Evolutionary conservation across 2,113 vertebrate genomes (phyloP).

Genomic region (Chaetorhynchus papuensis): DNA sequence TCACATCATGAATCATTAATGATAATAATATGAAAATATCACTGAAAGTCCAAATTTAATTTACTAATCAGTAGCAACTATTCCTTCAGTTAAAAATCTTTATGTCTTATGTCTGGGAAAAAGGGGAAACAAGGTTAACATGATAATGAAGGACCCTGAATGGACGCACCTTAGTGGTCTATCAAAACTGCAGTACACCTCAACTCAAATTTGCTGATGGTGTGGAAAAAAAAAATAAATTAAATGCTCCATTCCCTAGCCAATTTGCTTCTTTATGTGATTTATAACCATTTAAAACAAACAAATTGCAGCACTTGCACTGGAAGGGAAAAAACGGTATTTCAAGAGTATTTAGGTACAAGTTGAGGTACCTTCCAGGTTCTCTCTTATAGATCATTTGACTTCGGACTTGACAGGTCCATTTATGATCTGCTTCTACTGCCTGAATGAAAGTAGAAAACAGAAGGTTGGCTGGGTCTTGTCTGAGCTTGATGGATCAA

Average conservation of each 20-base stretch:
- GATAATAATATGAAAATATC: background rate
- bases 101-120: background rate
- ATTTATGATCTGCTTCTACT: background rate
- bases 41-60: background rate
- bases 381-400: background rate
- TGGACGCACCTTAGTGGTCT: background rate
- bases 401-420: background rate
- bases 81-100: background rate
- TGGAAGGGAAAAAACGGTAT: background rate
- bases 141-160: background rate
- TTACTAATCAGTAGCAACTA: background rate
- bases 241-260: background rate
- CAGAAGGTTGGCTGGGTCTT: background rate
- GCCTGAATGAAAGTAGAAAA: background rate
- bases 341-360: background rate
- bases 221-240: background rate
- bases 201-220: background rate
- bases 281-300: background rate
- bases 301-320: background rate
- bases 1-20: background rate
- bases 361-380: background rate
- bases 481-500: slow-evolving; percentile 16
- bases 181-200: background rate
- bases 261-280: background rate
- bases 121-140: background rate